A percentile compares a stretch with the other conserved stretches of the same genome.
phyloP scores from a whole-genome alignment of 2,888 invertebrate species.

The Ormyrus pomaceus region DNA sequence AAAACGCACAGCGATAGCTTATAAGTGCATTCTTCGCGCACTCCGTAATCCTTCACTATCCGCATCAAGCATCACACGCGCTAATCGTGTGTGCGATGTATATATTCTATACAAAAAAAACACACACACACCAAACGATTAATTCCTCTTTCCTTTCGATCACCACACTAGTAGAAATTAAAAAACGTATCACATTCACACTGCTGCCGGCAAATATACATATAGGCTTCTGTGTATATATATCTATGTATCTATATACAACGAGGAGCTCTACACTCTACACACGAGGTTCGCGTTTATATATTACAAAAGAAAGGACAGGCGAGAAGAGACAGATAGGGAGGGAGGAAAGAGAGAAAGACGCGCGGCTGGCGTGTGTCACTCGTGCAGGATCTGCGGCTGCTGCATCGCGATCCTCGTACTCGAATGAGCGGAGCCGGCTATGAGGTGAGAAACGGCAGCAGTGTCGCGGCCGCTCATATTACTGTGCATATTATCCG shows the following conservation, averaged over 20 bases:
- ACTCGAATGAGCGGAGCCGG: neutral
- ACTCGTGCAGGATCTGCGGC: constrained; percentile 2
- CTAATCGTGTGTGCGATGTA: neutral
- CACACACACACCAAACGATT: no score
- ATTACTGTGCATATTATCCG: no score
- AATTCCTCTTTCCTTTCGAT: no score
- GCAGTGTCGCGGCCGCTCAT: neutral
- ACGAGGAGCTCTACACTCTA: no score
- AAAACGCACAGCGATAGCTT: constrained; percentile 5
- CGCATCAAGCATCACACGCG: constrained; percentile 27
- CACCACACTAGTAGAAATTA: no score
- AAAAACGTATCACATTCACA: no score
- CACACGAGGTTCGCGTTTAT: no score
- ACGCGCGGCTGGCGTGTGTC: neutral
- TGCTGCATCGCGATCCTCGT: neutral
- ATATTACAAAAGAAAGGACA: neutral
- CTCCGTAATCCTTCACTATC: constrained; percentile 27
- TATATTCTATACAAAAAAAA: neutral
- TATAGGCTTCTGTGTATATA: neutral
- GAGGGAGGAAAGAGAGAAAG: neutral
- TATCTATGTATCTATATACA: neutral
- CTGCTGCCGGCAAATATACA: neutral
- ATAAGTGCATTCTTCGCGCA: no score
- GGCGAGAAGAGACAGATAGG: neutral
- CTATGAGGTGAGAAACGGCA: neutral